phyloP scores from a whole-genome alignment of 2,888 invertebrate genomes.

The Dromius quadrimaculatus region DNA sequence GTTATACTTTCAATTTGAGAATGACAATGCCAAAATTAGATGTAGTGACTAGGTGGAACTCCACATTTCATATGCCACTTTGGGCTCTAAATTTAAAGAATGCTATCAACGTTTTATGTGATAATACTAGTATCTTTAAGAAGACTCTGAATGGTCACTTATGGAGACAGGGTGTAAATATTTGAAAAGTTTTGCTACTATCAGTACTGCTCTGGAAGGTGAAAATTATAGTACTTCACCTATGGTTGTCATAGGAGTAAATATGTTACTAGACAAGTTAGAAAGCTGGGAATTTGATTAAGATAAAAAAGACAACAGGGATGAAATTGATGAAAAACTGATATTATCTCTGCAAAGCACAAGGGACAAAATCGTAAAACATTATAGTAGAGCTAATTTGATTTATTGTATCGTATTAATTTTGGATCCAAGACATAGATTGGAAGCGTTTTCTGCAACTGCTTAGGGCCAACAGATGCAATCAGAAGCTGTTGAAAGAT shows the following conservation, averaged over 20 bases:
- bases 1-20: conserved; percentile 50
- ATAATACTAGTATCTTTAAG: conserved; percentile 32
- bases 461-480: conserved; percentile 53
- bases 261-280: conserved; percentile 56
- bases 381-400: conserved; percentile 54
- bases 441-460: conserved; percentile 54
- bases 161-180: conserved; percentile 52
- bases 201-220: conserved; percentile 53
- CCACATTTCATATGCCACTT: conserved; percentile 51
- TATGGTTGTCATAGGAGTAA: conserved; percentile 54
- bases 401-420: conserved; percentile 55
- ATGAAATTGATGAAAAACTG: conserved; percentile 54
- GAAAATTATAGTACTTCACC: conserved; percentile 54
- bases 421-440: conserved; percentile 55
- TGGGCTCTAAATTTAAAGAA: conserved; percentile 25
- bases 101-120: conserved; percentile 50
- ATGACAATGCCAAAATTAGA: conserved; percentile 52
- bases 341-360: conserved; percentile 54
- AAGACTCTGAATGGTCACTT: conserved; percentile 46
- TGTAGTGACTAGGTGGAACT: conserved; percentile 53
- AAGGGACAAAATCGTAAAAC: conserved; percentile 54
- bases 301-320: conserved; percentile 53
- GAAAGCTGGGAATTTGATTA: conserved; percentile 51
- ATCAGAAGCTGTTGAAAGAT: conserved; percentile 23
- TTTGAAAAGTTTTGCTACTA: conserved; percentile 53